Evolutionary conservation across 2,797 vertebrate species (phyloP), one percentile per base, ranked within the genome.

Genomic region (Synanceia verrucosa): DNA sequence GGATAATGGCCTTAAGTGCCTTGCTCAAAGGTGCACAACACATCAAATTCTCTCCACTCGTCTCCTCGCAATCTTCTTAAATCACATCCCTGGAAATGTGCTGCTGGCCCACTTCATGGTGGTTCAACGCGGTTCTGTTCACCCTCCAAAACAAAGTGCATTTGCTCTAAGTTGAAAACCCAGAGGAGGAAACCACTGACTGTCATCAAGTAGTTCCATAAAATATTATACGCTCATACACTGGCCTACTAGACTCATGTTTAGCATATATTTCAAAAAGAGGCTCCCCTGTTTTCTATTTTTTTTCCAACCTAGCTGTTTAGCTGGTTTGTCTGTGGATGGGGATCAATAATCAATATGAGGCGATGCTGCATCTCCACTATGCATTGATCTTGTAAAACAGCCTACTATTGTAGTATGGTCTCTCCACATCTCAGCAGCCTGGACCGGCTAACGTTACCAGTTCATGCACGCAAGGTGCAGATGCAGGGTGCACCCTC

Each of bases 381-480:
- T 39, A 67, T 58, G n/a, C 18, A 74, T 36, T 68, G 60, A 76
- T 82, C 18, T 10, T 10, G 21, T 29, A 26, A 24, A 16, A 33
- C 34, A 33, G 29, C 51, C 29, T 33, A 52, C 73, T 71, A 73
- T 79, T 76, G 65, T 64, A 58, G 19, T 39, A 53, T 50, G 56
- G 55, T 57, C 53, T 50, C 62, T n/a, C 53, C 36, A 65, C 36
- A 70, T 65, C 73, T 50, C 71, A 68, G 48, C 13, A 66, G 37
- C 37, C 37, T 12, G 19, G 61, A 57, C 13, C 59, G 68, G 70
- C 74, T 26, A 41, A 41, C 39, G 18, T 41, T 41, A 57, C 46
- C 58, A 71, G 69, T 59, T 73, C 77, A 34, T 67, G 47, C 62
- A 69, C 69, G 77, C 85, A 86, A 86, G 82, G 88, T 90, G 90